Conservation (phyloP, 1,140 invertebrate genomes). For the Oedothorax gibbosus region DNA sequence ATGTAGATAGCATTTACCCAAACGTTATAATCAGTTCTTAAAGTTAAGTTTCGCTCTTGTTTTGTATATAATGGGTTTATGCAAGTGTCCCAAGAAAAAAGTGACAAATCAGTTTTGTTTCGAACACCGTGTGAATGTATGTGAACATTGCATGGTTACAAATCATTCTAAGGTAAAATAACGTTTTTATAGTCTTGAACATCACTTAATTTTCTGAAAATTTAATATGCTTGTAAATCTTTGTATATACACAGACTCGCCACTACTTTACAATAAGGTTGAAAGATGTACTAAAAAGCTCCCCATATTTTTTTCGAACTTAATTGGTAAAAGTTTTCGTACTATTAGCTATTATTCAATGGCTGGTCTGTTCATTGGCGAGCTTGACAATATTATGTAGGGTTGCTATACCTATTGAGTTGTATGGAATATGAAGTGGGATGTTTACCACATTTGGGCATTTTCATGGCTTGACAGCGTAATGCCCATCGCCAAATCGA, state of each 20-base stretch:
- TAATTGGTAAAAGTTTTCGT: not conserved
- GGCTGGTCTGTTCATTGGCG: too few relatives aligned
- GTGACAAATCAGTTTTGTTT: constrained; percentile 99
- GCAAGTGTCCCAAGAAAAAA: constrained; percentile 95
- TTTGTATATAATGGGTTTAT: constrained; percentile 86
- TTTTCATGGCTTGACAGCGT: too few relatives aligned
- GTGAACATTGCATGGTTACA: constrained; percentile 96
- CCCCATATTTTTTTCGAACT: too few relatives aligned
- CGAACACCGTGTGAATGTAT: constrained; percentile 98
- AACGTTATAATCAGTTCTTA: not conserved
- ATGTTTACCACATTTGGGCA: too few relatives aligned
- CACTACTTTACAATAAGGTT: too few relatives aligned
- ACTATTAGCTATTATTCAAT: not conserved
- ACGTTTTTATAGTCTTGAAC: not conserved
- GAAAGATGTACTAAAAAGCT: too few relatives aligned
- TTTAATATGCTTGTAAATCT: too few relatives aligned
- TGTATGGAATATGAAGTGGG: too few relatives aligned
- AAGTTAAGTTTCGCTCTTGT: not conserved
- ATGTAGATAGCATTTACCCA: not conserved
- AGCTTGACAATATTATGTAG: too few relatives aligned
- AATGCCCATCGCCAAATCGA: too few relatives aligned
- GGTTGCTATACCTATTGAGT: too few relatives aligned
- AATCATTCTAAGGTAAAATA: constrained; percentile 91
- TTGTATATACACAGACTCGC: too few relatives aligned
- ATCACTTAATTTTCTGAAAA: constrained; percentile 1